phyloP scores from a whole-genome alignment of 2,113 vertebrate genomes.

The Sebastes schlegelii region DNA sequence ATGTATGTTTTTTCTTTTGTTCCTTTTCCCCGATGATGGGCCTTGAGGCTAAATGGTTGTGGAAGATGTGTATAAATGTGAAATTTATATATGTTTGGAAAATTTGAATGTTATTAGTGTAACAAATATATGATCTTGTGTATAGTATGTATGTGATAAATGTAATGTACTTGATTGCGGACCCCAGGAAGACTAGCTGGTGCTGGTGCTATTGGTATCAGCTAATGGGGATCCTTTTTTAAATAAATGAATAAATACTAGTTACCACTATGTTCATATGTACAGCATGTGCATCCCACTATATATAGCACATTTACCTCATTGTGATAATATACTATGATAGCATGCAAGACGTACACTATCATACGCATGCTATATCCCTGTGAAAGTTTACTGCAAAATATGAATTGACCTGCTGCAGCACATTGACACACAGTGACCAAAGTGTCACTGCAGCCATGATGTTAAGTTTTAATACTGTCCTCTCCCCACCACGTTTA shows the following conservation, averaged over 20 bases:
- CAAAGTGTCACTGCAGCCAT: constrained; percentile 32
- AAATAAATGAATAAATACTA: background rate
- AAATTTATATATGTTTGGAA: too few species aligned
- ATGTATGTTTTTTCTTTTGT: too few species aligned
- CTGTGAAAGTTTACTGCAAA: constrained; percentile 60
- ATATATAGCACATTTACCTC: constrained; percentile 77
- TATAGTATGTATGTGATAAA: too few species aligned
- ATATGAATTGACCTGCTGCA: constrained; percentile 29
- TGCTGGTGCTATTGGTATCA: too few species aligned
- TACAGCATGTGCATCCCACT: constrained; percentile 74
- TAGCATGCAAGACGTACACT: constrained; percentile 59
- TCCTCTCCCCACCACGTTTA: constrained; percentile 7
- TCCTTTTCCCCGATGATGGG: too few species aligned
- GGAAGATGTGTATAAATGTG: too few species aligned
- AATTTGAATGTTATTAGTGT: too few species aligned
- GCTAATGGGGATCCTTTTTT: too few species aligned
- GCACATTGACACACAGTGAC: constrained; percentile 25
- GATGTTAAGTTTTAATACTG: constrained; percentile 1
- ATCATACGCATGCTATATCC: constrained; percentile 54
- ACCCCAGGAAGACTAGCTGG: too few species aligned
- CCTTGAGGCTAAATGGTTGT: too few species aligned
- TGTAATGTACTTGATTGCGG: too few species aligned
- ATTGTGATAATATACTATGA: constrained; percentile 61
- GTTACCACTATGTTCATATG: constrained; percentile 76
- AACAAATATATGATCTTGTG: too few species aligned